Evolutionary conservation across 1,140 invertebrate genomes (phyloP), one percentile per base, ranked within the genome.

Genomic region (Linepithema humile): DNA sequence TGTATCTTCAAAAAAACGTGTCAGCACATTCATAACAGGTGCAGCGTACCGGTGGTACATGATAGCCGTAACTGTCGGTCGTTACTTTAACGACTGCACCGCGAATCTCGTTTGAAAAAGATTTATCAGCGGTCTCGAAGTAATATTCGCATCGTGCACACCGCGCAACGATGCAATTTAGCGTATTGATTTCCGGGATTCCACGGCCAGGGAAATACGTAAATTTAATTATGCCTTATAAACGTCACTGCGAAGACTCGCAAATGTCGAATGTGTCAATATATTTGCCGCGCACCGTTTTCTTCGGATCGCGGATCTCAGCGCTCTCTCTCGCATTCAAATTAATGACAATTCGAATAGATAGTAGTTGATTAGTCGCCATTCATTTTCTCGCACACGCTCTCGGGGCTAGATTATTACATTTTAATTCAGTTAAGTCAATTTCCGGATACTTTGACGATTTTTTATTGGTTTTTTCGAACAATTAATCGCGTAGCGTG

Each of bases 181-280:
- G 23, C 62, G 48, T 64, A 80, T 69, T n/a, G 48, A 80, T 78
- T 50, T 32, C 32, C 17, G 26, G 23, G 48, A 69, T 55, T 69
- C 35, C 48, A 38, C 7, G 32, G 75, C 17, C 32, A 80, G 35
- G 55, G 45, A 10, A 1, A 45, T 20, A 10, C 29, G 35, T 23
- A 80, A 80, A 80, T 69, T 38, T 69, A 69, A 69, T 80, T 80
- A n/a, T 69, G 48, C n/a, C 4, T 53, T 5, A 48, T 55, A 53
- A 67, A 78, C 15, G 15, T 69, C 12, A 23, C 55, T 32, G 23
- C 17, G 64, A 55, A 69, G 23, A 69, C 35, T 35, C 32, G 48
- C 17, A 32, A 69, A 78, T 10, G 12, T 55, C 23, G 45, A 2
- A 38, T 67, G 43, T n/a, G 15, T 7, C 5, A 48, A 7, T 50